Evolutionary conservation across 2,113 vertebrate genomes (phyloP).

Genomic region (Megaceryle torquata): DNA sequence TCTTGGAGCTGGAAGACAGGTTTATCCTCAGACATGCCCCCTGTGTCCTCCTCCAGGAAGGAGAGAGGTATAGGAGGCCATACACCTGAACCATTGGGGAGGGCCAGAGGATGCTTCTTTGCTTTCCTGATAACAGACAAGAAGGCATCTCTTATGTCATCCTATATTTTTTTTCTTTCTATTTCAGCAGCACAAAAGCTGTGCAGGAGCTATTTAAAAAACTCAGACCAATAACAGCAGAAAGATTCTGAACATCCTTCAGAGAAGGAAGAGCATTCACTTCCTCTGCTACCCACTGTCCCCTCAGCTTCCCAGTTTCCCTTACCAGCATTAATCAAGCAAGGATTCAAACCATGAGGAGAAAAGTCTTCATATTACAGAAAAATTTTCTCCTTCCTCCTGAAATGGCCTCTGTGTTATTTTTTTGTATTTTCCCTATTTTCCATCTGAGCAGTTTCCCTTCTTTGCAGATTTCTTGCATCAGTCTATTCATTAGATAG

Average conservation of each 20-base stretch:
- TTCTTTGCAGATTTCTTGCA: constrained; percentile 36
- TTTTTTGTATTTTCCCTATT: constrained; percentile 6
- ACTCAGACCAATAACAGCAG: not conserved
- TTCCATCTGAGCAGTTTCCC: not conserved
- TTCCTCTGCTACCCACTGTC: not conserved
- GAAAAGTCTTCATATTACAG: not conserved
- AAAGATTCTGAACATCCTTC: not conserved
- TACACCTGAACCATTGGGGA: fast-evolving
- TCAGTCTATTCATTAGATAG: constrained; percentile 55
- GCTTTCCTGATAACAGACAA: not conserved
- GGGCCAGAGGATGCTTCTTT: not conserved
- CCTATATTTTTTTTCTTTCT: not conserved
- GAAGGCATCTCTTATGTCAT: not conserved
- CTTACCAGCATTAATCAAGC: not conserved
- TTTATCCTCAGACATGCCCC: not conserved
- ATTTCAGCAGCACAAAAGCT: not conserved
- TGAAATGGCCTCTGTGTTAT: not conserved
- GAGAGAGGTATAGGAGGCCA: not conserved
- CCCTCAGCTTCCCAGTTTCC: not conserved
- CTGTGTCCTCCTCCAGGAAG: not conserved
- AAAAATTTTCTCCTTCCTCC: not conserved
- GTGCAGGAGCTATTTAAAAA: not conserved
- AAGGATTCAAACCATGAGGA: not conserved
- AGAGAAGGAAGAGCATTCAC: not conserved
- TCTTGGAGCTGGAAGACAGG: not conserved